Evolutionary conservation across 2,797 vertebrate genomes (phyloP).

Genomic region (Mormyrops boulengeri): DNA sequence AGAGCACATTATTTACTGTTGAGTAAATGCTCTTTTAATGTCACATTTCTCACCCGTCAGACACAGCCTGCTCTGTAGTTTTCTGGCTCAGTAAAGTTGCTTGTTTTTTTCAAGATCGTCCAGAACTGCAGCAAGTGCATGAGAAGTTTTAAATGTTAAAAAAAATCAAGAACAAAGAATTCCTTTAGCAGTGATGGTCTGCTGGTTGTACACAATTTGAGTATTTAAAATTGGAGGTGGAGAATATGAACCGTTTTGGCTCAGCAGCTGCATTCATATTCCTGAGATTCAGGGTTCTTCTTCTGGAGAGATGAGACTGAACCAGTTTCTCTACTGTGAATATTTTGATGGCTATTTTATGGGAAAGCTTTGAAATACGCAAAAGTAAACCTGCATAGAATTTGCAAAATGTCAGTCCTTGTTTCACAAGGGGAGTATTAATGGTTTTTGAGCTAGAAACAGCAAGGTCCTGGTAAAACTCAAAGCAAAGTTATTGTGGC

Average conservation of each 20-base stretch:
- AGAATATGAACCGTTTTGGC: neutral
- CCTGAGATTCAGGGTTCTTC: neutral
- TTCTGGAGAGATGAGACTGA: constrained; percentile 9
- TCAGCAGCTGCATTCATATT: neutral
- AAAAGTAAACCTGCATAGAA: neutral
- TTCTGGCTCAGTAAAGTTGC: neutral
- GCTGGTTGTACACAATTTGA: neutral
- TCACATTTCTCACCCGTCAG: neutral
- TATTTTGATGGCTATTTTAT: neutral
- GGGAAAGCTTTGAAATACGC: neutral
- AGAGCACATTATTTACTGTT: constrained; percentile 19
- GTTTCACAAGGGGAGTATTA: neutral
- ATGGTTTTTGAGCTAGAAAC: neutral
- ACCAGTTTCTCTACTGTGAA: neutral
- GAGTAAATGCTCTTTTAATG: constrained; percentile 21
- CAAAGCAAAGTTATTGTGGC: neutral
- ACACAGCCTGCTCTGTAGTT: neutral
- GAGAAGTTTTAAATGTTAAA: neutral
- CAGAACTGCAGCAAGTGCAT: neutral
- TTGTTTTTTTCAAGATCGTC: neutral
- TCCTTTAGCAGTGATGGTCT: neutral
- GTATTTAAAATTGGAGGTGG: neutral
- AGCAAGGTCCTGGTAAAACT: neutral
- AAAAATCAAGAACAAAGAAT: neutral
- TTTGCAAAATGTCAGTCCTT: neutral